Conservation (phyloP, 2,113 vertebrate genomes). For the Solenodon paradoxus region DNA sequence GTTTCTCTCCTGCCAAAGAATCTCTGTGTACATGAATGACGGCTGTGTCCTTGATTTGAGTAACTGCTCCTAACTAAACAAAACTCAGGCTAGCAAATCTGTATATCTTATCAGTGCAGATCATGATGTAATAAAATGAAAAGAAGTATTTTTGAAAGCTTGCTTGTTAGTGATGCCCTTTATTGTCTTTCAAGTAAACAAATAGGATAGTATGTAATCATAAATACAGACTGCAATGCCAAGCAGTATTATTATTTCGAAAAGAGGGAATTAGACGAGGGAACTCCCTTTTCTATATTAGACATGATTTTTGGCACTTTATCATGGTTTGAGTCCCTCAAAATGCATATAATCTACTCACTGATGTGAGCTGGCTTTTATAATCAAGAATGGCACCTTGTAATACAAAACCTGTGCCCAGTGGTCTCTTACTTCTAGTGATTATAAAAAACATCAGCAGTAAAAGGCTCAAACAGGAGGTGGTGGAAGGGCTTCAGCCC, state of each 20-base stretch:
- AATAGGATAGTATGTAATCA: neutral
- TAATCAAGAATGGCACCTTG: neutral
- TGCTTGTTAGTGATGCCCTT: neutral
- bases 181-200: neutral
- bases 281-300: neutral
- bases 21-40: neutral
- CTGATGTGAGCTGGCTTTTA: neutral
- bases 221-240: neutral
- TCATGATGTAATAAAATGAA: neutral
- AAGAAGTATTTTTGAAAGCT: neutral
- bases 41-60: neutral
- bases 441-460: neutral
- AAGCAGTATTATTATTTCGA: neutral
- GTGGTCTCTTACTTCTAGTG: neutral
- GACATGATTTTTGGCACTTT: neutral
- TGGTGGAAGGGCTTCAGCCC: neutral
- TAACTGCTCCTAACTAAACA: neutral
- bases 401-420: neutral
- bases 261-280: neutral
- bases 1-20: neutral
- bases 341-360: neutral
- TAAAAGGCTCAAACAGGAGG: neutral
- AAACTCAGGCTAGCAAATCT: neutral
- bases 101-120: neutral
- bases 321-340: neutral